These are phyloP conservation scores for Baccha elongata DNA, from an alignment of 2,888 invertebrate genomes.

Conservation along the genomic window DNA sequence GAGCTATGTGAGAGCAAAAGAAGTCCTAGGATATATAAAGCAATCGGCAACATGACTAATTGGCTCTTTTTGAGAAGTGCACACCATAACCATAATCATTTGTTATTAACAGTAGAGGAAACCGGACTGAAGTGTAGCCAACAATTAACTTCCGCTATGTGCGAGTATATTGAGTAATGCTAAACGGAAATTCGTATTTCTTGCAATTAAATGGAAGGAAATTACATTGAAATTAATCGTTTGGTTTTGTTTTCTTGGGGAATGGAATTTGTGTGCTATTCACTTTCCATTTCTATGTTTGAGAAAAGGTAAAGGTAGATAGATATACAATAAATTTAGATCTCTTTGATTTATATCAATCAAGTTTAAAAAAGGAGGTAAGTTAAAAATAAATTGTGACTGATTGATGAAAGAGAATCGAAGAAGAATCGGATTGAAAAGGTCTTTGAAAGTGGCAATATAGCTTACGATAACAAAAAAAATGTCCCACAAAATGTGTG, in stretches of 20 bases:
- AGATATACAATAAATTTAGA: too few relatives aligned
- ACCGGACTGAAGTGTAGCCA: background rate
- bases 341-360: too few relatives aligned
- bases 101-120: constrained; percentile 10
- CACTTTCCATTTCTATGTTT: background rate
- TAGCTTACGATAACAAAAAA: too few relatives aligned
- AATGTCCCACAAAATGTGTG: too few relatives aligned
- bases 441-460: too few relatives aligned
- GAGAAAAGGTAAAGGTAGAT: too few relatives aligned
- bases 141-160: constrained; percentile 46
- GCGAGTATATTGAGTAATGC: constrained; percentile 32
- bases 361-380: too few relatives aligned
- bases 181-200: constrained; percentile 58
- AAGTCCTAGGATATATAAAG: constrained; percentile 2
- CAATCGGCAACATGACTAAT: constrained; percentile 55
- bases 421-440: too few relatives aligned
- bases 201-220: constrained; percentile 47
- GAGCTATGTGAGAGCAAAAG: background rate
- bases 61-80: constrained; percentile 41
- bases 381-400: too few relatives aligned
- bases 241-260: background rate
- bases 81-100: constrained; percentile 28
- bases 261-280: background rate
- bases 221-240: constrained; percentile 7
- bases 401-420: too few relatives aligned